These are phyloP conservation scores for Strix uralensis DNA, from an alignment of 2,113 vertebrate genomes.

Conservation along the genomic window DNA sequence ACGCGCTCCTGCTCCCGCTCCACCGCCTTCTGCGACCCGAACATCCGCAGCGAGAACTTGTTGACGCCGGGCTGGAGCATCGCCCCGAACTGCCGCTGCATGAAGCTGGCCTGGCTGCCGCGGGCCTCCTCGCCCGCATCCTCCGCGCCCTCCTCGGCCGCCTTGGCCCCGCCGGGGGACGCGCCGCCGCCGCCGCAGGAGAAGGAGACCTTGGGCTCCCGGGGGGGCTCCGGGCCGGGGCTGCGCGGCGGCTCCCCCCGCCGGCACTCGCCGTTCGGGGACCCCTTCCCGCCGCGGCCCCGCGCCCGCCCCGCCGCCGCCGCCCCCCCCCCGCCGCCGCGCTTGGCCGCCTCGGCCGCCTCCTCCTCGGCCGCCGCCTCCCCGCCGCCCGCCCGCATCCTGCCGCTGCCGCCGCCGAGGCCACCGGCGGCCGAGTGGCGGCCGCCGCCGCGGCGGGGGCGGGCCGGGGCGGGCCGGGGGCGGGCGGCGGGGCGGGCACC, in stretches of 20 bases:
- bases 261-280: constrained; percentile 75
- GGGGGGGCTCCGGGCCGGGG: constrained; percentile 68
- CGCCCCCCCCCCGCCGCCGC: constrained; percentile 63
- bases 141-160: constrained; percentile 71
- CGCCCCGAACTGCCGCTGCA: constrained; percentile 94
- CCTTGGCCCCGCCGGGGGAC: constrained; percentile 73
- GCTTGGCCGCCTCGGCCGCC: constrained; percentile 55
- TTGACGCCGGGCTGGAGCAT: constrained; percentile 97
- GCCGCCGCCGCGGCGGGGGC: constrained; percentile 21
- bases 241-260: constrained; percentile 66
- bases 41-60: constrained; percentile 99
- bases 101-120: constrained; percentile 87
- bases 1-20: constrained; percentile 93
- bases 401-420: constrained; percentile 56
- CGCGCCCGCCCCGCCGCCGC: constrained; percentile 55
- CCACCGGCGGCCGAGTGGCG: constrained; percentile 33
- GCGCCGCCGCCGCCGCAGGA: constrained; percentile 71
- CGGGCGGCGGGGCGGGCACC: constrained; percentile 12
- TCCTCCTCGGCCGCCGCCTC: constrained; percentile 60
- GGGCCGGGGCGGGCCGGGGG: neutral
- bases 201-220: constrained; percentile 83
- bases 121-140: constrained; percentile 75
- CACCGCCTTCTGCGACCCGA: constrained; percentile 96
- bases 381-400: constrained; percentile 24
- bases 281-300: constrained; percentile 69